Conservation (phyloP, 1,140 invertebrate genomes). For the Diprion similis region DNA sequence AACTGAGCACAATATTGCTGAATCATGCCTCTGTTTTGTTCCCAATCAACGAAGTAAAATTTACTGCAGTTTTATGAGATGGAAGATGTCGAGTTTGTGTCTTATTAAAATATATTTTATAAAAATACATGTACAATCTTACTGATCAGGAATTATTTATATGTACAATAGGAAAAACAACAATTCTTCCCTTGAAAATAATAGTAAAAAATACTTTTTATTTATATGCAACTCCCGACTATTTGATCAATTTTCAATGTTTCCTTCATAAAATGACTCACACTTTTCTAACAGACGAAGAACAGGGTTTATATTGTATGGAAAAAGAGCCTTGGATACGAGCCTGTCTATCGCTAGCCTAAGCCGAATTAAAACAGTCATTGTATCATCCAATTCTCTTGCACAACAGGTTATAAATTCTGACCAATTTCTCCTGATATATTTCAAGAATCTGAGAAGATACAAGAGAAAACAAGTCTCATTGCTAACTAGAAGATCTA, state of each 20-base stretch:
- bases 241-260: constrained; percentile 55
- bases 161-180: background rate
- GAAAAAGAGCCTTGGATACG: constrained; percentile 83
- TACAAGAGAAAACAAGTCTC: constrained; percentile 92
- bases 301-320: constrained; percentile 90
- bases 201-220: background rate
- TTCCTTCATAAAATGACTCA: constrained; percentile 85
- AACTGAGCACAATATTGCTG: too few relatives aligned
- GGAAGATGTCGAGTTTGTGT: background rate
- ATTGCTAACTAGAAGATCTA: constrained; percentile 89
- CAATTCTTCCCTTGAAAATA: background rate
- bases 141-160: background rate
- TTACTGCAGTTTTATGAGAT: background rate
- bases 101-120: background rate
- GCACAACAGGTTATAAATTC: constrained; percentile 82
- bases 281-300: constrained; percentile 83
- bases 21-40: too few relatives aligned
- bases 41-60: too few relatives aligned
- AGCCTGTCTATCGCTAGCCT: constrained; percentile 82
- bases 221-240: background rate
- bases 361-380: constrained; percentile 82
- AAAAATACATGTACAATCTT: background rate
- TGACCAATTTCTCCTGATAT: constrained; percentile 82
- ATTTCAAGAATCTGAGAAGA: constrained; percentile 85
- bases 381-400: constrained; percentile 80